phyloP scores from a whole-genome alignment of 1,140 invertebrate species.

The Pinna nobilis region DNA sequence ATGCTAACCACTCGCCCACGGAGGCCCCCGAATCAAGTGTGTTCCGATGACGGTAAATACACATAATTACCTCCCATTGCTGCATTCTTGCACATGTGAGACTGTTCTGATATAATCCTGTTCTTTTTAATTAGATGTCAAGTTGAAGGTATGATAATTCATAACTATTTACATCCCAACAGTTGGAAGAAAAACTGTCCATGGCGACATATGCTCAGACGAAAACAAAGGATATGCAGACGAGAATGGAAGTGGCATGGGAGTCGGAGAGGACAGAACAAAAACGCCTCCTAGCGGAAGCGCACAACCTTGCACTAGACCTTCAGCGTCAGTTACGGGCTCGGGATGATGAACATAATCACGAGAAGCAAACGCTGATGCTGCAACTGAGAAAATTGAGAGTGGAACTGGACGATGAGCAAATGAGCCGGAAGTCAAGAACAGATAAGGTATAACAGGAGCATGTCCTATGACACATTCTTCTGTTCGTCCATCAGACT shows the following conservation, averaged over 20 bases:
- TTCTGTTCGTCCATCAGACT: too few relatives aligned
- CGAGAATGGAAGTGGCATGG: constrained; percentile 94
- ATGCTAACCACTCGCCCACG: too few relatives aligned
- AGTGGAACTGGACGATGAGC: constrained; percentile 51
- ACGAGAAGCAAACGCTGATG: constrained; percentile 55
- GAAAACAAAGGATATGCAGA: constrained; percentile 87
- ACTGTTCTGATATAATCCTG: background rate
- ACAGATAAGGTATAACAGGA: constrained; percentile 30
- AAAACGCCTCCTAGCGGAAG: constrained; percentile 91
- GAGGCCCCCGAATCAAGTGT: too few relatives aligned
- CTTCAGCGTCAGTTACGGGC: constrained; percentile 74
- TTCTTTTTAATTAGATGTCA: background rate
- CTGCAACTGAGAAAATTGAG: constrained; percentile 58
- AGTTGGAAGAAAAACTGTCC: constrained; percentile 77
- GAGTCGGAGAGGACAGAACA: constrained; percentile 96
- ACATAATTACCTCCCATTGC: too few relatives aligned
- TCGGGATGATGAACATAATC: constrained; percentile 56
- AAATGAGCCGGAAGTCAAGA: constrained; percentile 26
- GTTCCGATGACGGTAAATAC: too few relatives aligned
- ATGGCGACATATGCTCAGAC: constrained; percentile 77
- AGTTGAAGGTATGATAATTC: background rate
- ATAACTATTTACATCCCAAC: background rate
- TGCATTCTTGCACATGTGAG: background rate
- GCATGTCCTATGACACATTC: too few relatives aligned
- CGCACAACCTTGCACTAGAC: constrained; percentile 91